Conservation (phyloP, 2,888 invertebrate species). For the Steinernema hermaphroditum region DNA sequence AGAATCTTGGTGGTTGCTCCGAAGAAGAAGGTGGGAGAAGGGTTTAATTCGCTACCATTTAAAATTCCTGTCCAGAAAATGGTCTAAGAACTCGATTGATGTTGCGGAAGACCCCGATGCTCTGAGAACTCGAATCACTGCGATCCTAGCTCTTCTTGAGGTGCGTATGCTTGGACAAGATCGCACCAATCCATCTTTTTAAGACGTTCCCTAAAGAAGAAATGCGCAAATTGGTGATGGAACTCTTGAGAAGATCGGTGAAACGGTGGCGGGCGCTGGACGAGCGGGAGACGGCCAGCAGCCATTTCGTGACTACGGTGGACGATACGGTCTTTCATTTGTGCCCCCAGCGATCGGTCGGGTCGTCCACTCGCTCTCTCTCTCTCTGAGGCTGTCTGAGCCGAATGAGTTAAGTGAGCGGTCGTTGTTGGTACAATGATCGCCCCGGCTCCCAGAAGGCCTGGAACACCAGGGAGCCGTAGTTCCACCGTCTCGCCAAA, state of each 20-base stretch:
- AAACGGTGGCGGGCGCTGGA: slow-evolving; percentile 19
- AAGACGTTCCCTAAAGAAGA: slow-evolving; percentile 14
- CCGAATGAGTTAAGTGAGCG: too few relatives aligned
- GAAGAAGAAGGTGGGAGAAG: slow-evolving; percentile 10
- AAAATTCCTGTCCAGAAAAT: not conserved
- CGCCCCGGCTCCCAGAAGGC: too few relatives aligned
- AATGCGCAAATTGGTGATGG: slow-evolving; percentile 19
- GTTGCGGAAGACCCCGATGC: slow-evolving; percentile 17
- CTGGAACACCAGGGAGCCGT: too few relatives aligned
- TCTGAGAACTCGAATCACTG: not conserved
- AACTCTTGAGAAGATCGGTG: slow-evolving; percentile 11
- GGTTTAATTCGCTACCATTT: too few relatives aligned
- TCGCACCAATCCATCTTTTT: not conserved
- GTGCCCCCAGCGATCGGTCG: too few relatives aligned
- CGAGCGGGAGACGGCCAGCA: not conserved
- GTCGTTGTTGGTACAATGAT: too few relatives aligned
- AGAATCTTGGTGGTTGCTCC: not conserved
- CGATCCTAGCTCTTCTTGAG: slow-evolving; percentile 15
- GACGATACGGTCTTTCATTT: too few relatives aligned
- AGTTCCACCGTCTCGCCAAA: too few relatives aligned
- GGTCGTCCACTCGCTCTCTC: too few relatives aligned
- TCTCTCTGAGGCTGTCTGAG: too few relatives aligned
- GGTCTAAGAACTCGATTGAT: slow-evolving; percentile 13
- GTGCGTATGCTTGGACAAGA: not conserved
- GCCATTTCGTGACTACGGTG: not conserved